A percentile compares a stretch with the other conserved stretches of the same genome.
Evolutionary conservation across 1,140 invertebrate species (phyloP).

Genomic region (Pseudomyrmex sp.): DNA sequence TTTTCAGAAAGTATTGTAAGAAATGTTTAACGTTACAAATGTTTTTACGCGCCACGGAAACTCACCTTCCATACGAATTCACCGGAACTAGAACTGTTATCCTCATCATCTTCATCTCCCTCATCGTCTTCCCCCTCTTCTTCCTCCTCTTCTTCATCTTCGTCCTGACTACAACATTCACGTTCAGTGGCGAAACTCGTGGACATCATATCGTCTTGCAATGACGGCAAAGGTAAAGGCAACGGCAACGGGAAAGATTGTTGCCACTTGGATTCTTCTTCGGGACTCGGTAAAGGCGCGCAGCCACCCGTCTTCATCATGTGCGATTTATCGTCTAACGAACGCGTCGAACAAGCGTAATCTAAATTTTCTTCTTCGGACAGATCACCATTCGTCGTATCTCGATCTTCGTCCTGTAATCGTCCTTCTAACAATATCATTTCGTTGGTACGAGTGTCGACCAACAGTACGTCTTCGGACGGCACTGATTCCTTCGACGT

Average conservation of each 20-base stretch:
- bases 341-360: conserved; percentile 68
- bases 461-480: conserved; percentile 86
- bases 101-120: conserved; percentile 77
- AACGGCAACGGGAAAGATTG: conserved; percentile 77
- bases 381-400: conserved; percentile 75
- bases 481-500: conserved; percentile 78
- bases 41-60: conserved; percentile 16
- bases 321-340: conserved; percentile 71
- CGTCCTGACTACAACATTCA: conserved; percentile 81
- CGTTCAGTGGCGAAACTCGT: conserved; percentile 82
- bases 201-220: conserved; percentile 83
- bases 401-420: conserved; percentile 69
- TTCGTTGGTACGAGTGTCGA: conserved; percentile 86
- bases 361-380: conserved; percentile 81
- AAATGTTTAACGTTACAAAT: background rate
- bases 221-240: conserved; percentile 75
- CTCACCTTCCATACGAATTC: conserved; percentile 92
- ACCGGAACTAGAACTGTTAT: conserved; percentile 88
- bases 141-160: conserved; percentile 73
- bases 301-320: conserved; percentile 70
- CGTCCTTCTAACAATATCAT: conserved; percentile 84
- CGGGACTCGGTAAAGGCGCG: conserved; percentile 82
- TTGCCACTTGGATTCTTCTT: conserved; percentile 84
- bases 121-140: conserved; percentile 71
- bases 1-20: background rate